A percentile compares a stretch with the other conserved stretches of the same genome.
Conservation (phyloP, 2,797 vertebrate species). For the Poeciliopsis infans region DNA sequence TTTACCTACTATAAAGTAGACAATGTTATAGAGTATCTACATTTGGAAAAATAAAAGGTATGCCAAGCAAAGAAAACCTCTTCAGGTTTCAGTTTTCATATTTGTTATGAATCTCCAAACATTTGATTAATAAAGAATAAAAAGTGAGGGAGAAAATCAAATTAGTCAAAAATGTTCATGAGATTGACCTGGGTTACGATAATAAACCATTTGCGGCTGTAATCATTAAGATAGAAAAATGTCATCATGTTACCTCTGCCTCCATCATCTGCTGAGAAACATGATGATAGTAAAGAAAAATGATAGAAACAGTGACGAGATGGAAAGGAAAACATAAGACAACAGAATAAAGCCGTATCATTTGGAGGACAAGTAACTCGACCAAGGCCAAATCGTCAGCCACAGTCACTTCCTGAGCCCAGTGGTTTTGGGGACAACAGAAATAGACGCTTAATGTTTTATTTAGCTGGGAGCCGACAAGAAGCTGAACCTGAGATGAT, state of each 20-base stretch:
- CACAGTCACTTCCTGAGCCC: conserved; percentile 24
- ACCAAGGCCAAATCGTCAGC: conserved; percentile 19
- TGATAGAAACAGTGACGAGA: not conserved
- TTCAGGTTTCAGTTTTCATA: not conserved
- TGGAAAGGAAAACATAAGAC: conserved; percentile 13
- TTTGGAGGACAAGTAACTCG: not conserved
- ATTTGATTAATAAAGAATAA: not conserved
- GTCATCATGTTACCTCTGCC: not conserved
- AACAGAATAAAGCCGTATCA: not conserved
- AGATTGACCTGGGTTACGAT: not conserved
- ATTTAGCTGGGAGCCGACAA: conserved; percentile 59
- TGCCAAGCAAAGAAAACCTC: not conserved
- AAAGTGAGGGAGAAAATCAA: not conserved
- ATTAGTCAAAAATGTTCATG: not conserved
- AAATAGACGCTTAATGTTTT: conserved; percentile 68
- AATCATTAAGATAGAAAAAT: not conserved
- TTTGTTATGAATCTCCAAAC: not conserved
- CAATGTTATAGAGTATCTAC: not conserved
- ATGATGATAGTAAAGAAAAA: not conserved
- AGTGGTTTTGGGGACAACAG: conserved; percentile 39
- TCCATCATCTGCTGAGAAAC: not conserved
- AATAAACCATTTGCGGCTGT: not conserved
- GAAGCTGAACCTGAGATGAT: conserved; percentile 58
- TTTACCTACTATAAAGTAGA: not conserved
- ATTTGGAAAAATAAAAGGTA: not conserved